Base-by-base conservation (phyloP, 2,113 vertebrate genomes). In the Sylvicapra grimmia region DNA sequence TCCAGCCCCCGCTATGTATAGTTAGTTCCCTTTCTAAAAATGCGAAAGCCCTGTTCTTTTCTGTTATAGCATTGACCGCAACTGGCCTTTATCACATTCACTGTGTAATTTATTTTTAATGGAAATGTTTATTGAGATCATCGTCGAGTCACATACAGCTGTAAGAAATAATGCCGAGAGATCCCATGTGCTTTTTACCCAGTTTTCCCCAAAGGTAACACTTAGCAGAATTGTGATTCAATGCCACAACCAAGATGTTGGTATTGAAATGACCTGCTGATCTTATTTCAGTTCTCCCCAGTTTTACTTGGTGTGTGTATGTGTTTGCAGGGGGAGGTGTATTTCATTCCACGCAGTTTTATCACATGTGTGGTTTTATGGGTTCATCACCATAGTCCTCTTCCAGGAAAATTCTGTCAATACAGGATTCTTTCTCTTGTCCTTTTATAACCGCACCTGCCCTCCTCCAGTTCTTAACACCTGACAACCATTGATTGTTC, bases 41-140 rank as follows among this genome's bases (percentile, higher is more conserved):
- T 36, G 79, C 77, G 54, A 75, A 86, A 92, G 90, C n/a, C 19
- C 49, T 79, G 59, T 95, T 91, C 82, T 96, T 96, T 93, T 86
- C 59, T 54, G 91, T 85, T 77, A 84, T 49, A 72, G 68, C 77
- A 36, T n/a, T 65, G 65, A 79, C 51, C 85, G 80, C 85, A 94
- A 36, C 14, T n/a, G 36, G 61, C 51, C 89, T 89, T 82, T 59
- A 58, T 93, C 82, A 93, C 92, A 89, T 77, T 49, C 82, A 91
- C 86, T 29, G 10, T 83, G 27, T 82, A 19, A 79, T 93, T 97
- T 54, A 6, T 44, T 61, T 86, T 89, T 85, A 59, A 49, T 79
- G 63, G 83, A 84, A 54, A 68, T 92, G 77, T 89, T 93, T 63
- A 85, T 83, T 31, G 68, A 79, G 83, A 80, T 89, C 23, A 58